Percentiles rank a stretch among this genome's conserved stretches.
phyloP scores from a whole-genome alignment of 2,113 vertebrate genomes.

The Hypanus sabinus region DNA sequence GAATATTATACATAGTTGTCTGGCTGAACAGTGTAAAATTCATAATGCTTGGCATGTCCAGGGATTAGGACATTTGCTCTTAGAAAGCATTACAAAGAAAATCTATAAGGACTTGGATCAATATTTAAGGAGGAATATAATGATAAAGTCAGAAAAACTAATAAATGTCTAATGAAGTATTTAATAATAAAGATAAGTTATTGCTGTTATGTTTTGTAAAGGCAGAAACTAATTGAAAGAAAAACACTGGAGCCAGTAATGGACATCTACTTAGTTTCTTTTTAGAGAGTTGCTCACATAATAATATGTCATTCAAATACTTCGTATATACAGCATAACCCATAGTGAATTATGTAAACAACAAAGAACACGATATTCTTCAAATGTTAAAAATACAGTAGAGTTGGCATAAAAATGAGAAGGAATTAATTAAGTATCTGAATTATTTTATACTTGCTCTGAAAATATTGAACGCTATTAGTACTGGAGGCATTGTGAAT shows the following conservation, averaged over 20 bases:
- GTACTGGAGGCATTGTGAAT: not conserved
- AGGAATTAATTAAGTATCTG: slow-evolving; percentile 21
- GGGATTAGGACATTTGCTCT: not conserved
- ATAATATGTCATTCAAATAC: too few species aligned
- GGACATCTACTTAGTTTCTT: too few species aligned
- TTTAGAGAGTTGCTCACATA: too few species aligned
- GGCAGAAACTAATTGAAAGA: too few species aligned
- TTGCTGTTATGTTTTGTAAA: too few species aligned
- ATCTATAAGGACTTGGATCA: not conserved
- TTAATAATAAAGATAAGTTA: not conserved
- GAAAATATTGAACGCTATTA: slow-evolving; percentile 30
- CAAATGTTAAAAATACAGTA: too few species aligned
- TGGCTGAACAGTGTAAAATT: not conserved
- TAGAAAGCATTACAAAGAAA: slow-evolving; percentile 10
- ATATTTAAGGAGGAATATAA: not conserved
- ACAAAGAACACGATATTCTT: too few species aligned
- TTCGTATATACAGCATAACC: too few species aligned
- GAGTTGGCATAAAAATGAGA: too few species aligned
- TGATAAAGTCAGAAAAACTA: not conserved
- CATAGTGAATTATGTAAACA: too few species aligned
- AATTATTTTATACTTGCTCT: slow-evolving; percentile 2
- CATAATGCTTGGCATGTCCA: not conserved
- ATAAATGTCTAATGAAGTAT: slow-evolving; percentile 29
- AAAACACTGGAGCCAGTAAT: too few species aligned
- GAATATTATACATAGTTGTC: not conserved